Percentiles rank a stretch among this genome's conserved stretches.
These are phyloP conservation scores for Urocynchramus pylzowi DNA, from an alignment of 2,113 vertebrate genomes.

Conservation along the genomic window DNA sequence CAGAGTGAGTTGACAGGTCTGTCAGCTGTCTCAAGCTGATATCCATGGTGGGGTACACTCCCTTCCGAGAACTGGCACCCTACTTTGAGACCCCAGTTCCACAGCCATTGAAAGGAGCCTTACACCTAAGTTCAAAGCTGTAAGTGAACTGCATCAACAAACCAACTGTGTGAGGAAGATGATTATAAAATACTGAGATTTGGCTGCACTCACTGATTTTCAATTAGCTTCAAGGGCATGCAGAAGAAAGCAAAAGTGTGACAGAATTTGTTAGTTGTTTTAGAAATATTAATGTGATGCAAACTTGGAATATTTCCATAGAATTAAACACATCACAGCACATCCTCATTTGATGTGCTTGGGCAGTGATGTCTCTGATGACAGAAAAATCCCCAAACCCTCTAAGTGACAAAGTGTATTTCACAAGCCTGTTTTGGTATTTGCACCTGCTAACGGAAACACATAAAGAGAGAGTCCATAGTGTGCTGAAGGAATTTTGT, in stretches of 20 bases:
- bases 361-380: not conserved
- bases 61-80: not conserved
- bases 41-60: not conserved
- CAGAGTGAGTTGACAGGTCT: not conserved
- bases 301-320: not conserved
- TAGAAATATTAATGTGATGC: not conserved
- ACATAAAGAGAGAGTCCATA: not conserved
- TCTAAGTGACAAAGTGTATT: not conserved
- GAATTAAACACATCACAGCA: slow-evolving; percentile 10
- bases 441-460: not conserved
- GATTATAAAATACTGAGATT: slow-evolving; percentile 26
- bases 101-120: not conserved
- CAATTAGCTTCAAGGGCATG: slow-evolving; percentile 60
- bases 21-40: not conserved
- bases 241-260: not conserved
- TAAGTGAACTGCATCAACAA: not conserved
- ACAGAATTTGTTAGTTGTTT: slow-evolving; percentile 45
- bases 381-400: not conserved
- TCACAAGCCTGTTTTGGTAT: not conserved
- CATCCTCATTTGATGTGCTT: not conserved
- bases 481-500: not conserved
- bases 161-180: slow-evolving; percentile 15
- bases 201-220: slow-evolving; percentile 25
- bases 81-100: not conserved
- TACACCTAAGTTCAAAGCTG: not conserved